Percentiles rank a stretch among this genome's conserved stretches.
These are phyloP conservation scores for Melinaea menophilus DNA, from an alignment of 2,888 invertebrate species.

Conservation along the genomic window DNA sequence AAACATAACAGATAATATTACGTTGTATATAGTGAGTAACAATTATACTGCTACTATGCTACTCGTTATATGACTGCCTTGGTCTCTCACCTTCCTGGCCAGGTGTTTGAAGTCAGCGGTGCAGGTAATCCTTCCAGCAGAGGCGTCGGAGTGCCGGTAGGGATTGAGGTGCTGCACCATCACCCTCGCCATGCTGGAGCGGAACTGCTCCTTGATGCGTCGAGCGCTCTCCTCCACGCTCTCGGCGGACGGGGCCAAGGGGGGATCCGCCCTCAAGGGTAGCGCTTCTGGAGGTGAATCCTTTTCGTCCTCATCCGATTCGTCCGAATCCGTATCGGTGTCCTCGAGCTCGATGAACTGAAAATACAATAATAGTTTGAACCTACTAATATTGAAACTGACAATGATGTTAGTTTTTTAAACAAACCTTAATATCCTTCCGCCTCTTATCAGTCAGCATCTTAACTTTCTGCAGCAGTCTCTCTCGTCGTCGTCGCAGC, in stretches of 20 bases:
- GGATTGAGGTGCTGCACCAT: slow-evolving; percentile 93
- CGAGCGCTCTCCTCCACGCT: slow-evolving; percentile 76
- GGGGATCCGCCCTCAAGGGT: slow-evolving; percentile 14
- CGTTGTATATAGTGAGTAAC: no score
- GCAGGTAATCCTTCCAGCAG: slow-evolving; percentile 88
- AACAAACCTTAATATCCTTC: slow-evolving; percentile 62
- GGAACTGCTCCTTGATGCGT: slow-evolving; percentile 91
- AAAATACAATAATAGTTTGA: not conserved
- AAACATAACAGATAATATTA: no score
- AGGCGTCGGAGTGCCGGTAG: slow-evolving; percentile 90
- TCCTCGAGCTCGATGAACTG: slow-evolving; percentile 68
- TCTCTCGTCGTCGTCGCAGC: slow-evolving; percentile 82
- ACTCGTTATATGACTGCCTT: no score
- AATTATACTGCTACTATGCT: no score
- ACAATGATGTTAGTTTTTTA: not conserved
- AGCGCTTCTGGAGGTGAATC: slow-evolving; percentile 20
- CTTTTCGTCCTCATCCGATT: slow-evolving; percentile 33
- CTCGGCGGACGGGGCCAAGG: slow-evolving; percentile 35
- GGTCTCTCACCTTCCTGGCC: slow-evolving; percentile 87
- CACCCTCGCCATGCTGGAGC: slow-evolving; percentile 86
- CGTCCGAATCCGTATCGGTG: slow-evolving; percentile 54
- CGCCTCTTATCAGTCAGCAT: slow-evolving; percentile 46
- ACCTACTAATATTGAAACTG: not conserved
- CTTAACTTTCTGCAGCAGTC: slow-evolving; percentile 61
- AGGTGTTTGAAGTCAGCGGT: slow-evolving; percentile 97